Percentiles rank a stretch among this genome's conserved stretches.
These are phyloP conservation scores for Dicaeum eximium DNA, from an alignment of 2,113 vertebrate genomes.

Conservation along the genomic window DNA sequence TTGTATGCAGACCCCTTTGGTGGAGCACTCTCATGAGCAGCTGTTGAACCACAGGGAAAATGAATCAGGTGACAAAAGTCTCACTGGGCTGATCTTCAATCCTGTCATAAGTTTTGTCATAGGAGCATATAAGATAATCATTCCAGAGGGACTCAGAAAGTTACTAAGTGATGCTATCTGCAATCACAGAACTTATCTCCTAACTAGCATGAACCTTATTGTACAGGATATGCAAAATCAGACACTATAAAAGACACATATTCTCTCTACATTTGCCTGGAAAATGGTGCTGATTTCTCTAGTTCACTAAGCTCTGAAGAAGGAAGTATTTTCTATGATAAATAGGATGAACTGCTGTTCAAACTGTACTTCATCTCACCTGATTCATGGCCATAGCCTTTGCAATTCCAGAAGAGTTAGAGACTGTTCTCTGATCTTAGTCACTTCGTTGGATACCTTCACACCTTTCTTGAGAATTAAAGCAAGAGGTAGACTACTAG, in stretches of 20 bases:
- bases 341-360: not conserved
- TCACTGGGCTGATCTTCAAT: not conserved
- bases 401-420: not conserved
- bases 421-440: not conserved
- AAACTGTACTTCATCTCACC: not conserved
- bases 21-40: not conserved
- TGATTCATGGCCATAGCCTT: not conserved
- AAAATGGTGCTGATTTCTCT: not conserved
- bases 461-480: not conserved
- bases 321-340: not conserved
- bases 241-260: not conserved
- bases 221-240: not conserved
- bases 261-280: not conserved
- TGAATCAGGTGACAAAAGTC: not conserved
- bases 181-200: not conserved
- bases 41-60: not conserved
- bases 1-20: not conserved
- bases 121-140: not conserved
- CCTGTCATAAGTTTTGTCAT: not conserved
- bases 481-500: not conserved
- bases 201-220: not conserved
- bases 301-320: not conserved
- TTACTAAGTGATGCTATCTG: not conserved
- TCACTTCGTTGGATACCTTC: not conserved
- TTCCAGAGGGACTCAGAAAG: not conserved